Percentiles rank a stretch among this genome's conserved stretches.
phyloP scores from a whole-genome alignment of 2,113 vertebrate genomes.

The Cheilinus undulatus region DNA sequence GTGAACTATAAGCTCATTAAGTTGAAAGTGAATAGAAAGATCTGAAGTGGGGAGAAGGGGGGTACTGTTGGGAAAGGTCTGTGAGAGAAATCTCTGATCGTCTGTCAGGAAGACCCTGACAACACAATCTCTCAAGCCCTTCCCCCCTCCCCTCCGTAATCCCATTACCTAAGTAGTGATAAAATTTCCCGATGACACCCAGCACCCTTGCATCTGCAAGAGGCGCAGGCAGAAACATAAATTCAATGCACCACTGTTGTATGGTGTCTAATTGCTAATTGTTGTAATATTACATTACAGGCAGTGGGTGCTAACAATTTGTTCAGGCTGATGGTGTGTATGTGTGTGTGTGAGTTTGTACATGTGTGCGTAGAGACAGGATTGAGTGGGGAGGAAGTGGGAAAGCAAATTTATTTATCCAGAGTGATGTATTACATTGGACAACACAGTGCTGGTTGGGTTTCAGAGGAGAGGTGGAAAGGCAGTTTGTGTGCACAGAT shows the following conservation, averaged over 20 bases:
- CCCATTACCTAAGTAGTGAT: slow-evolving; percentile 80
- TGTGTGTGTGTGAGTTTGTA: slow-evolving; percentile 24
- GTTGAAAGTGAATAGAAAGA: slow-evolving; percentile 23
- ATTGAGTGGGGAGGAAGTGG: slow-evolving; percentile 31
- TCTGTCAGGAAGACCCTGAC: slow-evolving; percentile 75
- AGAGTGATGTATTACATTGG: slow-evolving; percentile 51
- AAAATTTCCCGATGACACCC: slow-evolving; percentile 76
- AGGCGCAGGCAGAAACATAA: slow-evolving; percentile 70
- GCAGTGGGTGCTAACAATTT: slow-evolving; percentile 52
- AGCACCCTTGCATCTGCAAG: slow-evolving; percentile 66
- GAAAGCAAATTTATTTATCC: slow-evolving; percentile 63
- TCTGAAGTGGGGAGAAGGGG: neutral
- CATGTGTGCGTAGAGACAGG: slow-evolving; percentile 2
- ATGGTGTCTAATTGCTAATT: slow-evolving; percentile 77
- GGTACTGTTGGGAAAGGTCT: slow-evolving; percentile 6
- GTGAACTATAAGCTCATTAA: slow-evolving; percentile 49
- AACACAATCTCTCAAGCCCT: slow-evolving; percentile 73
- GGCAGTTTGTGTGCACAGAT: neutral
- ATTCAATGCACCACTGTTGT: slow-evolving; percentile 58
- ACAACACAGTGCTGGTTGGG: slow-evolving; percentile 36
- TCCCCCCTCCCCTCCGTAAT: slow-evolving; percentile 57
- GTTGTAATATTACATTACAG: slow-evolving; percentile 78
- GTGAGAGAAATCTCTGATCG: slow-evolving; percentile 41
- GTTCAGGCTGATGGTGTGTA: slow-evolving; percentile 12
- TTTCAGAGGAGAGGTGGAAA: slow-evolving; percentile 49